Evolutionary conservation across 2,888 invertebrate species (phyloP), one percentile per base, ranked within the genome.

Genomic region (Pammene aurita): DNA sequence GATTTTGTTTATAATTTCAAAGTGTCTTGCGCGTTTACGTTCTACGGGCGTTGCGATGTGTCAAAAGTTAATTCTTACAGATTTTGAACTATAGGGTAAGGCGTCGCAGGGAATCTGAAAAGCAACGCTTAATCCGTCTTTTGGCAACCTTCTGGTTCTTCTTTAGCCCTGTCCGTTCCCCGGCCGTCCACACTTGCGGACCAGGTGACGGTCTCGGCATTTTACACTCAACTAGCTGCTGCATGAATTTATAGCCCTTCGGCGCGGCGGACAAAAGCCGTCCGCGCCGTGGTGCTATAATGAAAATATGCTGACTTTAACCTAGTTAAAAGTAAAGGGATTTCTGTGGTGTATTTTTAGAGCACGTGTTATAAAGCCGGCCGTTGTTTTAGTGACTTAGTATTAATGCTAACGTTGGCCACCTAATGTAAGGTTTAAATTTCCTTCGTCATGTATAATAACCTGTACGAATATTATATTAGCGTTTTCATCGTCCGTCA

Each of bases 141-240:
- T 1, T 11, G 11, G 10, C 11, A 9, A 10, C 44, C n/a, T 44
- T 13, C 26, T 34, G 1, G 14, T 14, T 48, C 62, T 52, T 55
- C 66, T 69, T 54, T 58, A 16, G 35, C 16, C 42, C 9, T 16
- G 44, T 57, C 44, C 10, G 7, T 35, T 38, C 52, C 66, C n/a
- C 18, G 52, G 42, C 57, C 38, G 62, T 56, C 57, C 42, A 58
- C 66, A 66, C 66, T 69, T 57, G 69, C 58, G 57, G 61, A 13
- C 61, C 64, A 65, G 63, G 70, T 67, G 66, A 61, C 67, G 72
- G 64, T 71, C 67, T 67, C 67, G 68, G 66, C 71, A 70, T 71
- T 73, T 73, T 70, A 68, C 71, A 72, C 72, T 71, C 63, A 16
- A 72, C 72, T 67, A 71, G 72, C 67, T 71, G 63, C 70, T 70